These are phyloP conservation scores for Siniperca obscura DNA, from an alignment of 2,797 vertebrate genomes.

Conservation along the genomic window DNA sequence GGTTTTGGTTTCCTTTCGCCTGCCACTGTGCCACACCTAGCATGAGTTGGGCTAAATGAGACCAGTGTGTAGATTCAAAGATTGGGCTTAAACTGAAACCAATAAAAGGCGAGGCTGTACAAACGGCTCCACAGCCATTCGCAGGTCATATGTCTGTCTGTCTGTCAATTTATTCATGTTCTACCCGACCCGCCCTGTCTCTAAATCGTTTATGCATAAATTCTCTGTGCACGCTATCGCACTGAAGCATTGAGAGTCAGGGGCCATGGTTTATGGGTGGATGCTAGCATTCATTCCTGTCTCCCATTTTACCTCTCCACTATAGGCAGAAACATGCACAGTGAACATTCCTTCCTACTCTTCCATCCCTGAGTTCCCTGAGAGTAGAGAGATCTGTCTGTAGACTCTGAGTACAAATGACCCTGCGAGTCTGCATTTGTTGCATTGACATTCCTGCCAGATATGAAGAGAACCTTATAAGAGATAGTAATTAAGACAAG, in stretches of 20 bases:
- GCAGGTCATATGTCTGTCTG: slow-evolving; percentile 75
- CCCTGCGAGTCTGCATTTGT: background rate
- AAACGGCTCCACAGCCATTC: slow-evolving; percentile 64
- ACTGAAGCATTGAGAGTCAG: slow-evolving; percentile 57
- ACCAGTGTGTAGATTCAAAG: slow-evolving; percentile 81
- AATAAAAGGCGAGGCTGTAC: slow-evolving; percentile 75
- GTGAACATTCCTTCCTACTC: slow-evolving; percentile 60
- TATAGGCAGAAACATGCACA: slow-evolving; percentile 45
- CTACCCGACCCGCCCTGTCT: slow-evolving; percentile 67
- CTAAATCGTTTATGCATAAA: slow-evolving; percentile 63
- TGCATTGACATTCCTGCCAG: slow-evolving; percentile 5
- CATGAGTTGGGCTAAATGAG: slow-evolving; percentile 83
- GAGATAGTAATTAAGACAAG: slow-evolving; percentile 7
- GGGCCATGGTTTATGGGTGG: slow-evolving; percentile 47
- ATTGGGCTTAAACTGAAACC: slow-evolving; percentile 71
- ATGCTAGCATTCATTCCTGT: slow-evolving; percentile 55
- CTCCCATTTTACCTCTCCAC: slow-evolving; percentile 33
- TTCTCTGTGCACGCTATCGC: slow-evolving; percentile 70
- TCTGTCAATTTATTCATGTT: slow-evolving; percentile 74
- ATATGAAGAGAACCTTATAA: slow-evolving; percentile 31
- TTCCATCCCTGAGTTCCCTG: slow-evolving; percentile 30
- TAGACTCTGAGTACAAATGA: slow-evolving; percentile 17
- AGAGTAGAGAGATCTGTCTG: slow-evolving; percentile 25
- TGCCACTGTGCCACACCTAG: slow-evolving; percentile 86
- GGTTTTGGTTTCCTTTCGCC: slow-evolving; percentile 84